Evolutionary conservation across 1,140 invertebrate species (phyloP).

Genomic region (Ectropis grisescens): DNA sequence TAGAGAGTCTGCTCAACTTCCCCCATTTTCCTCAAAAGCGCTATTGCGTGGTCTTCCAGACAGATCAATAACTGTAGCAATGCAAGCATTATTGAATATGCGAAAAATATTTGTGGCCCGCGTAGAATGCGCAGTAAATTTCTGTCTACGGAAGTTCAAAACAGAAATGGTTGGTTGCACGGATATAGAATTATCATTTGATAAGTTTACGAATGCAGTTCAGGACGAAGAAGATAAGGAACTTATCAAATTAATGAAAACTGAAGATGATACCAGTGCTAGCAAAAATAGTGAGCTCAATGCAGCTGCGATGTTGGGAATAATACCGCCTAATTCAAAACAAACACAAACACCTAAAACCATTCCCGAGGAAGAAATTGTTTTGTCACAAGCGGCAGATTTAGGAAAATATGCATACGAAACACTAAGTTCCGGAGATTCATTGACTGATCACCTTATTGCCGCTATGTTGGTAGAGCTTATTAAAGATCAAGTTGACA

Average conservation of each 20-base stretch:
- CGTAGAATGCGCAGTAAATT: constrained; percentile 70
- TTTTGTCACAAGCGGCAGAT: constrained; percentile 59
- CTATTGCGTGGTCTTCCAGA: constrained; percentile 67
- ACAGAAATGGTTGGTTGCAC: constrained; percentile 60
- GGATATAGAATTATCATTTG: constrained; percentile 62
- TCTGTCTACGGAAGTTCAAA: constrained; percentile 69
- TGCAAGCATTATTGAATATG: constrained; percentile 61
- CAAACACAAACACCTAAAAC: constrained; percentile 72
- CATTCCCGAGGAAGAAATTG: constrained; percentile 71
- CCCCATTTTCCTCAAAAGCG: constrained; percentile 48
- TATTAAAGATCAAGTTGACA: constrained; percentile 60
- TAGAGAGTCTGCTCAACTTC: constrained; percentile 41
- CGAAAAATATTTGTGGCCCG: constrained; percentile 66
- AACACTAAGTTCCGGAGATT: constrained; percentile 63
- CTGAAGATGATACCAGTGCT: constrained; percentile 27
- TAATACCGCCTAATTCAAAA: constrained; percentile 47
- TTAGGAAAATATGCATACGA: constrained; percentile 72
- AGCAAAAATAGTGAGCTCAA: constrained; percentile 32
- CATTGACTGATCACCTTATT: constrained; percentile 68
- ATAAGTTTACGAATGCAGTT: constrained; percentile 40
- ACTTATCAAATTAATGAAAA: constrained; percentile 44
- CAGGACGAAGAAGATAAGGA: constrained; percentile 46
- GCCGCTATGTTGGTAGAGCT: constrained; percentile 73
- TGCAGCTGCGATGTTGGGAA: constrained; percentile 19
- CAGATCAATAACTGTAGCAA: constrained; percentile 33